Evolutionary conservation across 2,797 vertebrate genomes (phyloP).

Genomic region (Myiotriccus ornatus): DNA sequence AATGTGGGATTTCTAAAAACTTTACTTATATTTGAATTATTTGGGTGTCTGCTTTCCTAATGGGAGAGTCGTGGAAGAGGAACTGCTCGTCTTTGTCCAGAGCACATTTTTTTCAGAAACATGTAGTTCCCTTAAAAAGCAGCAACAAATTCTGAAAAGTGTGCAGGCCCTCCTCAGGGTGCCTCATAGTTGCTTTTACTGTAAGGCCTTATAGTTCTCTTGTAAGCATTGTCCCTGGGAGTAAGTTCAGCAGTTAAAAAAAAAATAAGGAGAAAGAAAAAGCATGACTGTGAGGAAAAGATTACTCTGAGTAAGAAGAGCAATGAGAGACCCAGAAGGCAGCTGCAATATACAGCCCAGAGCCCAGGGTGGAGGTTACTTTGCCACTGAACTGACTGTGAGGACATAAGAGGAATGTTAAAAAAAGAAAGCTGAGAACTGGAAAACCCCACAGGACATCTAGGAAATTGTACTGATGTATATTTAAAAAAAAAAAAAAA

Average conservation of each 20-base stretch:
- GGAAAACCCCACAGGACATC: neutral
- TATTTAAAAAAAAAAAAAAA: neutral
- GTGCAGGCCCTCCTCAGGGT: fast-evolving
- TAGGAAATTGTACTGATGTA: neutral
- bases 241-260: neutral
- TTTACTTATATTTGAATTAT: neutral
- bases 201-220: neutral
- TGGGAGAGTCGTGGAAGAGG: neutral
- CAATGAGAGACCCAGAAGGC: neutral
- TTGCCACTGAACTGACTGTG: neutral
- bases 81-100: neutral
- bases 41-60: neutral
- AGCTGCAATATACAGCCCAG: neutral
- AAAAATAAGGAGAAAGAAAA: neutral
- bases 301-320: neutral
- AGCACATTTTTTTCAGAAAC: neutral
- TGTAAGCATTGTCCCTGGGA: neutral
- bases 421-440: neutral
- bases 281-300: neutral
- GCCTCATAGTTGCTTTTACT: neutral
- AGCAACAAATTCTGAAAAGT: neutral
- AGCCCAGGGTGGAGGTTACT: neutral
- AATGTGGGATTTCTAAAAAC: neutral
- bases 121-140: neutral
- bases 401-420: neutral